These are phyloP conservation scores for Meteorus cinctellus DNA, from an alignment of 2,888 invertebrate genomes.

Conservation along the genomic window DNA sequence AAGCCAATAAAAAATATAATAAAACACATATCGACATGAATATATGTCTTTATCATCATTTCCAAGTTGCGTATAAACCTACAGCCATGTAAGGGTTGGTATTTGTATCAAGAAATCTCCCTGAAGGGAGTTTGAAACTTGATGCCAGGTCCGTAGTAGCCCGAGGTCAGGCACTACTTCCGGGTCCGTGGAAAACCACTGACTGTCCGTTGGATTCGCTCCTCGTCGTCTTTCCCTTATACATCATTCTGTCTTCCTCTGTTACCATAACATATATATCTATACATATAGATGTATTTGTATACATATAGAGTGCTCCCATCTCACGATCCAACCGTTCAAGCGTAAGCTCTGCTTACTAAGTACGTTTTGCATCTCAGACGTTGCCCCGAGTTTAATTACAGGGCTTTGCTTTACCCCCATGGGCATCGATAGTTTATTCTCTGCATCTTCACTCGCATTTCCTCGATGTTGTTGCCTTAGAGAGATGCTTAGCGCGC, in stretches of 20 bases:
- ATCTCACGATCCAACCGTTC: slow-evolving; percentile 37
- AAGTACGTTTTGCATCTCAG: slow-evolving; percentile 72
- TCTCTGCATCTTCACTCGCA: slow-evolving; percentile 21
- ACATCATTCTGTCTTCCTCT: slow-evolving; percentile 28
- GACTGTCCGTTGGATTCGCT: slow-evolving; percentile 55
- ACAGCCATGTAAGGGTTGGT: not conserved
- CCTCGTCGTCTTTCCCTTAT: slow-evolving; percentile 32
- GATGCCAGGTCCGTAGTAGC: slow-evolving; percentile 54
- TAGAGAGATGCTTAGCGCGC: slow-evolving; percentile 11
- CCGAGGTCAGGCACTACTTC: slow-evolving; percentile 42
- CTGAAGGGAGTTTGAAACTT: slow-evolving; percentile 56
- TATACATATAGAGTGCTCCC: slow-evolving; percentile 29
- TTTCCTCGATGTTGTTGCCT: slow-evolving; percentile 21
- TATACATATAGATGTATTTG: not conserved
- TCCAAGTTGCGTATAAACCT: not conserved
- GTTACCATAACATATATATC: slow-evolving; percentile 14
- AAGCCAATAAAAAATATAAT: not conserved
- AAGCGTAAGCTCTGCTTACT: slow-evolving; percentile 65
- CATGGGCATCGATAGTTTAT: slow-evolving; percentile 39
- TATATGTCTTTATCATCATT: not conserved
- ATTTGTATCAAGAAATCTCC: slow-evolving; percentile 39
- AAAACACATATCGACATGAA: not conserved
- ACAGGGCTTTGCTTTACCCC: slow-evolving; percentile 61
- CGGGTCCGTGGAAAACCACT: slow-evolving; percentile 47
- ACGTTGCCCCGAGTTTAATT: slow-evolving; percentile 68